Evolutionary conservation across 92 coral and sea anemone species (phyloP), one percentile per base, ranked within the genome.

Genomic region (Parazoanthus swiftii): DNA sequence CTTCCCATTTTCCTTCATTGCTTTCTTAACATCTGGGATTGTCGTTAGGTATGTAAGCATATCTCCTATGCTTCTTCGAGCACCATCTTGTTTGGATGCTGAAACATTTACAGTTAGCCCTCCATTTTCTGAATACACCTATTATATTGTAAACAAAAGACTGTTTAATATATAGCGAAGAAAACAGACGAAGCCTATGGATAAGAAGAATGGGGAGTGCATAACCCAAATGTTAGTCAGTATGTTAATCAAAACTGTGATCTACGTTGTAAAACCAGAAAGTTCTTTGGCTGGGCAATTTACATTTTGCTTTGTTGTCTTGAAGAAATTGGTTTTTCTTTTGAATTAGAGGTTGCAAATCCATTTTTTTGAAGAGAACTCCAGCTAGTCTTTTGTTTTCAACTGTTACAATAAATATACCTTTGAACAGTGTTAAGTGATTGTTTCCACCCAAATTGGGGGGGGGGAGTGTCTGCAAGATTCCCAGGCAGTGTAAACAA

Each of bases 21-120:
- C 54, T 0, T 74, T 18, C 46, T 29, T 79, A 0, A 84, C 70
- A 3, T 37, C 42, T 2, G 51, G 38, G 4, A 65, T 88, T 0
- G 14, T 26, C 9, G 85, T 36, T n/a, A 89, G 92, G 59, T 89
- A 86, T 0, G 8, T 5, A 0, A 89, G 37, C 3, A 92, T 35
- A 18, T 70, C 85, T 5, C 36, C 65, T 8, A 82, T 92, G 25
- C 79, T 44, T 13, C 85, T 79, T 4, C 76, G 74, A 4, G 74
- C 90, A 15, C 90, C 92, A 92, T 89, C 94, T 75, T 66, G 79
- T 1, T 89, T 85, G 37, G 82, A 88, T n/a, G 91, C 93, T 91
- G 74, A 76, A 76, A 39, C 23, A 46, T 26, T 44, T 44, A 44
- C 50, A 44, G 50, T 44, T 44, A 44, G 50, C 50, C 50, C 50